phyloP scores from a whole-genome alignment of 2,113 vertebrate genomes.

The Pseudorectes ferrugineus region DNA sequence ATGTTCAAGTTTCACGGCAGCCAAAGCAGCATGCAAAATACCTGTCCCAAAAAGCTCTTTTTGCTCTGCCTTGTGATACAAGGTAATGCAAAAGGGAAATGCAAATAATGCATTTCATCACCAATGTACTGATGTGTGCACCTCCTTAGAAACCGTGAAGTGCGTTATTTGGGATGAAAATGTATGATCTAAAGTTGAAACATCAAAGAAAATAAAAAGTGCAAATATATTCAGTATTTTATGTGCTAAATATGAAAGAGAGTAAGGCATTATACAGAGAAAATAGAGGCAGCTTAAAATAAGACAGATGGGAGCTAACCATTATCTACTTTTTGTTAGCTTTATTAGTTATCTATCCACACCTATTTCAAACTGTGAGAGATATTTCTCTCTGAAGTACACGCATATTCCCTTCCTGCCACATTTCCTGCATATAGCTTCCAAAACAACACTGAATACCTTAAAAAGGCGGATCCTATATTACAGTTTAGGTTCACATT shows the following conservation, averaged over 20 bases:
- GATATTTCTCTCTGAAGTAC: constrained; percentile 15
- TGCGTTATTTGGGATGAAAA: background rate
- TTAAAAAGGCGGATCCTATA: constrained; percentile 17
- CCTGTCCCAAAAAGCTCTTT: background rate
- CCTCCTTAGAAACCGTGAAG: constrained; percentile 1
- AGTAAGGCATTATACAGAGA: background rate
- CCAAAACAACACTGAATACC: constrained; percentile 22
- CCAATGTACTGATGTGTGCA: background rate
- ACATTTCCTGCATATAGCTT: constrained; percentile 19
- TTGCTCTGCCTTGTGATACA: background rate
- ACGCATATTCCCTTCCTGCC: background rate
- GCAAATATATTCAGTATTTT: background rate
- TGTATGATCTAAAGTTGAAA: constrained; percentile 14
- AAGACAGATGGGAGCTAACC: background rate
- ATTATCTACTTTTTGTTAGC: background rate
- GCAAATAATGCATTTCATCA: background rate
- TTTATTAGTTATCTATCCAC: background rate
- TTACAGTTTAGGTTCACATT: background rate
- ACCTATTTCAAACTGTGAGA: background rate
- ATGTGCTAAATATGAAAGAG: background rate
- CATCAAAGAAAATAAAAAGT: constrained; percentile 11
- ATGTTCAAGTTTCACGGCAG: background rate
- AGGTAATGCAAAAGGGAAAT: background rate
- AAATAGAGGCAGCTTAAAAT: background rate
- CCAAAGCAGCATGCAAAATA: background rate